Percentiles rank a stretch among this genome's conserved stretches.
Evolutionary conservation across 2,113 vertebrate species (phyloP).

Genomic region (Semicossyphus pulcher): DNA sequence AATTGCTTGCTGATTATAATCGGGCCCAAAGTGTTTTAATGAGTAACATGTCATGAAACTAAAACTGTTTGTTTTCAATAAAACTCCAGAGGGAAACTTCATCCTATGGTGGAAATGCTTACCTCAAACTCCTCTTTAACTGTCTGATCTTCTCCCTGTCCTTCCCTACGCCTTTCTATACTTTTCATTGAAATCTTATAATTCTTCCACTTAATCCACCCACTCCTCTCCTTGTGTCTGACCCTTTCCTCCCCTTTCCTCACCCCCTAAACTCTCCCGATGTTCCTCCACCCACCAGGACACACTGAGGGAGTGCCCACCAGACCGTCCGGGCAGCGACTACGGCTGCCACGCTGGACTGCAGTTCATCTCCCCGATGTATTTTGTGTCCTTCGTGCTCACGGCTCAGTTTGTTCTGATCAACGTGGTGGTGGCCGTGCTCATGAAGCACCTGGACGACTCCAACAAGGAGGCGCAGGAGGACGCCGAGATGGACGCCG

Average conservation of each 20-base stretch:
- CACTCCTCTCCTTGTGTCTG: not conserved
- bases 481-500: conserved; percentile 97
- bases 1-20: not conserved
- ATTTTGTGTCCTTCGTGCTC: conserved; percentile 99
- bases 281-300: conserved; percentile 82
- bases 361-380: conserved; percentile 93
- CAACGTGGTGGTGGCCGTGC: conserved; percentile 98
- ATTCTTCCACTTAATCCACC: not conserved
- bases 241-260: not conserved
- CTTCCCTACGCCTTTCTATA: not conserved
- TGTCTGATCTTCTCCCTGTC: too few relatives aligned
- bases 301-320: conserved; percentile 93
- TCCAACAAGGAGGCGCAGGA: conserved; percentile 98
- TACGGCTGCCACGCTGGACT: conserved; percentile 92
- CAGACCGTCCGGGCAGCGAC: conserved; percentile 77
- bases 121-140: not conserved
- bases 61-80: too few relatives aligned
- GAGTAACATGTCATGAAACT: too few relatives aligned
- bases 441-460: conserved; percentile 98
- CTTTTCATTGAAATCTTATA: not conserved
- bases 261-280: not conserved
- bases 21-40: too few relatives aligned
- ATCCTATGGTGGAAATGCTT: too few relatives aligned
- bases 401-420: conserved; percentile 99
- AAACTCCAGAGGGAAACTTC: not conserved